Evolutionary conservation across 2,113 vertebrate species (phyloP).

Genomic region (Dolichotis patagonum): DNA sequence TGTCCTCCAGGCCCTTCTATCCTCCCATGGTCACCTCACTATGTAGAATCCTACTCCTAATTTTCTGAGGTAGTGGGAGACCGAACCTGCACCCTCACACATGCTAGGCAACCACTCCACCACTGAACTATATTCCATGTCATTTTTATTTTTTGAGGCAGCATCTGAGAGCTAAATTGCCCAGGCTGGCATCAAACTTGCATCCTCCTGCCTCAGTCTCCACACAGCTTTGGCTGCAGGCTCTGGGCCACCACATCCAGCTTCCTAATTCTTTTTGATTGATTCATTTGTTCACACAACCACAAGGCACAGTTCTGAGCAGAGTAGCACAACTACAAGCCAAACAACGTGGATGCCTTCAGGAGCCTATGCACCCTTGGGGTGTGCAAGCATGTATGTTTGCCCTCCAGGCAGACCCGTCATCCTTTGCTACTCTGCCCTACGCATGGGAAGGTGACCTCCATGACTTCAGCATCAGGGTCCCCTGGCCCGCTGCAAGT

Average conservation of each 20-base stretch:
- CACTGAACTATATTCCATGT: neutral
- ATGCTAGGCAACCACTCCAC: neutral
- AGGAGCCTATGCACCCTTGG: neutral
- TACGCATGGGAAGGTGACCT: neutral
- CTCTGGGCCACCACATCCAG: neutral
- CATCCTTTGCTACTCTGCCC: neutral
- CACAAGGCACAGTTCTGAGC: neutral
- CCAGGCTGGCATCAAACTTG: neutral
- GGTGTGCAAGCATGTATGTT: neutral
- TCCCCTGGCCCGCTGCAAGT: neutral
- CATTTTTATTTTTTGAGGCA: neutral
- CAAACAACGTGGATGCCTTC: neutral
- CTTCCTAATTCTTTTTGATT: neutral
- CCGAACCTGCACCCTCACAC: neutral
- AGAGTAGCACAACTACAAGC: neutral
- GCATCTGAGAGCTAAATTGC: neutral
- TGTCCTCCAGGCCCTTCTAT: neutral
- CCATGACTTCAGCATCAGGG: neutral
- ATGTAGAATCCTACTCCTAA: neutral
- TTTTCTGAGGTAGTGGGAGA: neutral
- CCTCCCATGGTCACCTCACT: neutral
- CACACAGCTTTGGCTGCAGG: neutral
- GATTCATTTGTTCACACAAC: conserved; percentile 8
- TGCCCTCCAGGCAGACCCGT: neutral
- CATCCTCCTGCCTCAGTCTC: neutral